These are phyloP conservation scores for Boloria selene DNA, from an alignment of 2,888 invertebrate species.

Conservation along the genomic window DNA sequence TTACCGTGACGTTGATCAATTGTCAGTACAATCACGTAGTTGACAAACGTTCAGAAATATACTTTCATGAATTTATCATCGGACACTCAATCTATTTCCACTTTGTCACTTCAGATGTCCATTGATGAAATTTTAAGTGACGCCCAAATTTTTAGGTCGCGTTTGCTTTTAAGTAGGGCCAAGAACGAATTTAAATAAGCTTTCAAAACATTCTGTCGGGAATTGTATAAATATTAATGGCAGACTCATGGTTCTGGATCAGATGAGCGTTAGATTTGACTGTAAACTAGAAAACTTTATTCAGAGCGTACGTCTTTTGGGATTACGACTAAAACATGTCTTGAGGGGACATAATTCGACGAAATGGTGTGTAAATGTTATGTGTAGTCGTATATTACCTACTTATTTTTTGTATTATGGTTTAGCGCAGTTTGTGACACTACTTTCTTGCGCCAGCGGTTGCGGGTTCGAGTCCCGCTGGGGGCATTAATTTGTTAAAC, in stretches of 20 bases:
- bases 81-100: conserved; percentile 41
- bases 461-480: too few species aligned
- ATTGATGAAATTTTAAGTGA: conserved; percentile 62
- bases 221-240: conserved; percentile 77
- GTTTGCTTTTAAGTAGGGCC: conserved; percentile 65
- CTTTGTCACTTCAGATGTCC: conserved; percentile 45
- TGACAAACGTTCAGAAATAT: conserved; percentile 25
- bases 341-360: not conserved
- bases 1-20: conserved; percentile 31
- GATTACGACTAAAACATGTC: conserved; percentile 2
- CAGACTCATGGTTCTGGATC: conserved; percentile 66
- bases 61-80: conserved; percentile 30
- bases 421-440: too few species aligned
- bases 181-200: conserved; percentile 78
- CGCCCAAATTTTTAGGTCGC: conserved; percentile 65
- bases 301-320: not conserved
- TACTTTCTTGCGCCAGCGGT: too few species aligned
- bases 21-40: conserved; percentile 32
- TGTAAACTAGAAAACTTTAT: conserved; percentile 25
- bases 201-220: conserved; percentile 67
- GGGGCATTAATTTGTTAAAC: too few species aligned
- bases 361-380: not conserved
- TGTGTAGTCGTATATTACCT: too few species aligned
- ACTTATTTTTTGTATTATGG: too few species aligned
- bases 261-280: conserved; percentile 38